Base-by-base conservation (phyloP, 2,888 invertebrate species). In the Tachina grossa region DNA sequence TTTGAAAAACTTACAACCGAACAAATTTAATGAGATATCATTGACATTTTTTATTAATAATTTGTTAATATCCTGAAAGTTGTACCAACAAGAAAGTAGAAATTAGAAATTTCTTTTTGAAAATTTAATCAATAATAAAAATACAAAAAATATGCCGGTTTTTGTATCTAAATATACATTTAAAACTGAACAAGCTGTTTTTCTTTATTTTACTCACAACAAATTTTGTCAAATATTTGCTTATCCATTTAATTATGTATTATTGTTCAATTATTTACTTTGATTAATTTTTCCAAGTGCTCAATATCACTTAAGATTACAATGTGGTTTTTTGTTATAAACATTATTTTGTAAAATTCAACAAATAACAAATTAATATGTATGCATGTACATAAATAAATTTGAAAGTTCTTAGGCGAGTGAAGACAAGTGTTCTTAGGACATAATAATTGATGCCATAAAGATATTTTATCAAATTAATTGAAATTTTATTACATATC, bases 391-490 rank as follows among this genome's bases (percentile, higher is more conserved):
- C 4, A 47, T 61, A 47, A 49, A 72, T 19, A 59, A 13, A n/a
- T 47, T 47, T 2, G 9, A 47, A 39, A 49, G 11, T 13, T 10
- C n/a, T n/a, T 9, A 16, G 13, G 14, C 43, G 2, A 41, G 22
- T 13, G 31, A 39, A 43, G n/a, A 22, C 31, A 63, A 69, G 51
- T 69, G 61, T 39, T 22, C 16, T 59, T 39, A 19, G 31, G n/a
- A 74, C 43, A 22, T 61, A 22, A 74, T 45, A 65, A 68, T 9
- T 51, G 31, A 2, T 39, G 49, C 1, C 19, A 31, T 8, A 22
- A 16, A 31, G 14, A 63, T 75, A 79, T 79, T 84, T 79, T 79
- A 84, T 84, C 75, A 75, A 57, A 71, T 75, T 79, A 84, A 84
- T 84, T 84, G 69, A 65, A 71, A 65, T 65, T 49, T 69, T 49